Evolutionary conservation across 2,113 vertebrate species (phyloP), one percentile per base, ranked within the genome.

Genomic region (Embiotoca jacksoni): DNA sequence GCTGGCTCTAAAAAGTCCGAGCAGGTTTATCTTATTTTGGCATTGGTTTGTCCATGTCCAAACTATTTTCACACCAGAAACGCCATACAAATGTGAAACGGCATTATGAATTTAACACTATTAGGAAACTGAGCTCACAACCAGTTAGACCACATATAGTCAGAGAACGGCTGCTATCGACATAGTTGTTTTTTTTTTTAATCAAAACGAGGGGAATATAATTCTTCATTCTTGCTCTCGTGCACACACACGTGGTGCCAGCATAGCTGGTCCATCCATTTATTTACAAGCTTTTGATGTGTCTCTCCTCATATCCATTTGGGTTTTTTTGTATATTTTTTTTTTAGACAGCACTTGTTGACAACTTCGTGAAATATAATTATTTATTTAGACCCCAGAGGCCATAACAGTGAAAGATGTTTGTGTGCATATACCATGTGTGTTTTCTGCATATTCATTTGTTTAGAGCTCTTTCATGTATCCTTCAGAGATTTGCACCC

Each of bases 391-490:
- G 13, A n/a, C 39, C 60, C 69, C 39, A 54, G 54, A 57, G 72
- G 75, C 35, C 46, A 57, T 44, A 37, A 68, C 60, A 75, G 41
- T 71, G 54, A 72, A 75, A 55, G 37, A 72, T 68, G 49, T 33
- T 59, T 73, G 64, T 54, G 61, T 73, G 73, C 0, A 39, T 84
- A 52, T 69, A 23, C 23, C 23, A n/a, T 23, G 35, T 58, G 47
- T 36, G 63, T 49, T 66, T 66, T 75, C 44, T 79, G 77, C 75
- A 85, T 88, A 78, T 80, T 91, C 32, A 86, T 87, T 62, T 84
- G 7, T 78, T 62, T 62, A 5, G 8, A 75, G 61, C 81, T 55
- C 62, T 87, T 90, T 87, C 59, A 86, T 80, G 81, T 83, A 56
- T 61, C 76, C 78, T 66, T 78, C 39, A 58, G 79, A 76, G 87